Evolutionary conservation across 1,140 invertebrate genomes (phyloP).

Genomic region (Rhopalosiphum maidis): DNA sequence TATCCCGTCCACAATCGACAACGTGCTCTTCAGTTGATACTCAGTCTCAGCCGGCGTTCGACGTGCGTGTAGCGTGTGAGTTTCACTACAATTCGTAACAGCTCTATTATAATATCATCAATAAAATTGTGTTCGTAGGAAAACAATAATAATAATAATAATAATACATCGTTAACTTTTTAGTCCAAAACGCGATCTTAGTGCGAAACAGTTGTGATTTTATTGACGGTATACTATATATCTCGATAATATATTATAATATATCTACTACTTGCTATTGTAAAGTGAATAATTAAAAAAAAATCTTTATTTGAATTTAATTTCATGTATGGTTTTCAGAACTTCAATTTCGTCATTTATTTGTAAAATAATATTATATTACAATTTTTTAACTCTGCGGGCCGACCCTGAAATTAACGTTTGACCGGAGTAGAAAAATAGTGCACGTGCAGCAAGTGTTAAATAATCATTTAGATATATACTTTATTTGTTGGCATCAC

Average conservation of each 20-base stretch:
- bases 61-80: not conserved
- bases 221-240: no score
- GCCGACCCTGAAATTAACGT: not conserved
- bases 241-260: no score
- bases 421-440: not conserved
- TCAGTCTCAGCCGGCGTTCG: not conserved
- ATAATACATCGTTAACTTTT: not conserved
- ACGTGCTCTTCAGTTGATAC: not conserved
- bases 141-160: not conserved
- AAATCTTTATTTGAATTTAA: not conserved
- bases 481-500: not conserved
- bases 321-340: not conserved
- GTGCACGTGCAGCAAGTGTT: not conserved
- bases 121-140: not conserved
- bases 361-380: not conserved
- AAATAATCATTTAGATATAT: not conserved
- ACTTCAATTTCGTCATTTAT: not conserved
- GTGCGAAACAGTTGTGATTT: not conserved
- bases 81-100: not conserved
- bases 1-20: conserved; percentile 1
- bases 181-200: not conserved
- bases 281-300: no score
- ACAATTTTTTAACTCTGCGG: not conserved
- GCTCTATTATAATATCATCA: not conserved
- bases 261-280: no score